phyloP scores from a whole-genome alignment of 2,113 vertebrate species.

The Eclectus roratus region DNA sequence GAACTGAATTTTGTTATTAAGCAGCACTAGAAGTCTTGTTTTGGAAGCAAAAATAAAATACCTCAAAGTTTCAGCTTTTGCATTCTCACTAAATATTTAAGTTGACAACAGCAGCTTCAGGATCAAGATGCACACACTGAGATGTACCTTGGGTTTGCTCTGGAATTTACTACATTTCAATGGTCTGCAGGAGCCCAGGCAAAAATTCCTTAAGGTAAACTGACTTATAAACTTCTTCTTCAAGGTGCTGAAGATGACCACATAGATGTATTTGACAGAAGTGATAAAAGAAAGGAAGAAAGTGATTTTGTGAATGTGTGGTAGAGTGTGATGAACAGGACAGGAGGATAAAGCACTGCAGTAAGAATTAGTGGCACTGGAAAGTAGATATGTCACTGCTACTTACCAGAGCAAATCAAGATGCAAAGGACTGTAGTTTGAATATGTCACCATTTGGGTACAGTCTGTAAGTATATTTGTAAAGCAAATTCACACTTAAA shows the following conservation, averaged over 20 bases:
- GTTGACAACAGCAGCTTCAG: neutral
- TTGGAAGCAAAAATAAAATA: neutral
- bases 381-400: neutral
- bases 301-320: neutral
- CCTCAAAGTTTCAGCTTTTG: neutral
- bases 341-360: neutral
- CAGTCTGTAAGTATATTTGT: neutral
- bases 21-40: neutral
- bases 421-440: neutral
- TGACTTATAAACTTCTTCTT: neutral
- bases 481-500: neutral
- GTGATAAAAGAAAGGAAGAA: neutral
- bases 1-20: neutral
- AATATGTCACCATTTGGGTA: fast-evolving
- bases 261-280: neutral
- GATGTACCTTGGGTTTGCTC: neutral
- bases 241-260: neutral
- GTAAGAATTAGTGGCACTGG: neutral
- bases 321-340: neutral
- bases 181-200: neutral
- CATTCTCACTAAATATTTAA: neutral
- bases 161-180: neutral
- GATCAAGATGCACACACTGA: neutral
- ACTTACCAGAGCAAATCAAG: neutral
- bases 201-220: neutral